These are phyloP conservation scores for Epizoanthus ramosus DNA, from an alignment of 92 coral and sea anemone genomes.

Conservation along the genomic window DNA sequence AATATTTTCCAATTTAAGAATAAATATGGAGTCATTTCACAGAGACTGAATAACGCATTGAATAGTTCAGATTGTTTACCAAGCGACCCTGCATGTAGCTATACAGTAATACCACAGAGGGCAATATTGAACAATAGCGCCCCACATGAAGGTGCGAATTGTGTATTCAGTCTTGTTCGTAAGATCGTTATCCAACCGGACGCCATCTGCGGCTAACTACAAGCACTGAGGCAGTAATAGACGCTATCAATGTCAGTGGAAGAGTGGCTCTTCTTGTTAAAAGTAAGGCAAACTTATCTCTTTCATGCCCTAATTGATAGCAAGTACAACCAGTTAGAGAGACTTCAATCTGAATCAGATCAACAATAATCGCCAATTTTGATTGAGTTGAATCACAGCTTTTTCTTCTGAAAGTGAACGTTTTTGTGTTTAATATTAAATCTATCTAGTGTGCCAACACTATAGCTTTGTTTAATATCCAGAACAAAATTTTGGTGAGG, in stretches of 20 bases:
- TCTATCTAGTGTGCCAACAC: background rate
- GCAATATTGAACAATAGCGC: constrained; percentile 29
- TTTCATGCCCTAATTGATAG: constrained; percentile 7
- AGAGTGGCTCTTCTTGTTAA: background rate
- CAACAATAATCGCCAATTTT: background rate
- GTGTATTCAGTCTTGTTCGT: constrained; percentile 24
- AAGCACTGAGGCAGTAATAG: background rate
- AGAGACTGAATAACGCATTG: background rate
- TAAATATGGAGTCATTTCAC: background rate
- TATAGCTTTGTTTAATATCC: background rate
- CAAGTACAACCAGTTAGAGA: background rate
- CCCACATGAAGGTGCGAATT: constrained; percentile 6
- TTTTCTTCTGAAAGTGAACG: background rate
- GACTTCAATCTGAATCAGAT: background rate
- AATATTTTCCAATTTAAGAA: background rate
- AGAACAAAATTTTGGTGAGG: background rate
- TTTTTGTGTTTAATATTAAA: background rate
- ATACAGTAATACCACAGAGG: constrained; percentile 17
- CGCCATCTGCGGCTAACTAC: constrained; percentile 6
- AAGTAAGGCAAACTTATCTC: constrained; percentile 19
- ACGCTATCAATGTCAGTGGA: background rate
- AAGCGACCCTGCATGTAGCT: constrained; percentile 17
- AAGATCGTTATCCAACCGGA: background rate
- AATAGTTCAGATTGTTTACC: background rate
- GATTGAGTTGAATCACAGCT: background rate